Evolutionary conservation across 2,797 vertebrate species (phyloP).

Genomic region (Characodon lateralis): DNA sequence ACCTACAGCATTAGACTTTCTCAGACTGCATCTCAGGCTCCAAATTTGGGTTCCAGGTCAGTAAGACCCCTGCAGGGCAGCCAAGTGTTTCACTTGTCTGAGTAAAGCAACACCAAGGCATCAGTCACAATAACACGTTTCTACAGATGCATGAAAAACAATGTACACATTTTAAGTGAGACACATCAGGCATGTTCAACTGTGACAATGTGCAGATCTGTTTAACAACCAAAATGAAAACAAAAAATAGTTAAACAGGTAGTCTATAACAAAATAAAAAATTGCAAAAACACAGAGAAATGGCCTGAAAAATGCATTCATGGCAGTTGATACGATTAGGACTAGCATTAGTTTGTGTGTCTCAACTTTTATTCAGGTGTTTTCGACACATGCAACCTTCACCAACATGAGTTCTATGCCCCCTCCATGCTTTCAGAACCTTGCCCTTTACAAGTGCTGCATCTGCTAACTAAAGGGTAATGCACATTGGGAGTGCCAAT

Average conservation of each 20-base stretch:
- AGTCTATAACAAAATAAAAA: not conserved
- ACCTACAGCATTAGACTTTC: constrained; percentile 7
- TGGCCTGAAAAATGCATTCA: not conserved
- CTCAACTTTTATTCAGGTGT: not conserved
- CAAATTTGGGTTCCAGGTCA: constrained; percentile 15
- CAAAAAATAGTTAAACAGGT: not conserved
- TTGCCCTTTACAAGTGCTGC: not conserved
- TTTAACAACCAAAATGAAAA: not conserved
- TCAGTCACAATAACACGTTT: not conserved
- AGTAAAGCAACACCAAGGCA: not conserved
- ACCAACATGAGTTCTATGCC: not conserved
- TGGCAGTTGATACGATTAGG: not conserved
- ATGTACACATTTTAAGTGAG: not conserved
- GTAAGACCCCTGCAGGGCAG: constrained; percentile 10
- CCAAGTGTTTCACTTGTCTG: not conserved
- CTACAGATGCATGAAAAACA: not conserved
- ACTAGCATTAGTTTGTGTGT: not conserved
- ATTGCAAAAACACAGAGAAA: not conserved
- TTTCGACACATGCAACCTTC: not conserved
- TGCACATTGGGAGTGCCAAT: not conserved
- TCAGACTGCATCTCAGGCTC: constrained; percentile 13
- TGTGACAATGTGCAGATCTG: not conserved
- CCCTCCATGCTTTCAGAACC: not conserved
- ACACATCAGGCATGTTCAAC: not conserved
- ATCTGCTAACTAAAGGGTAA: not conserved